Evolutionary conservation across 2,113 vertebrate species (phyloP), one percentile per base, ranked within the genome.

Genomic region (Caretta caretta): DNA sequence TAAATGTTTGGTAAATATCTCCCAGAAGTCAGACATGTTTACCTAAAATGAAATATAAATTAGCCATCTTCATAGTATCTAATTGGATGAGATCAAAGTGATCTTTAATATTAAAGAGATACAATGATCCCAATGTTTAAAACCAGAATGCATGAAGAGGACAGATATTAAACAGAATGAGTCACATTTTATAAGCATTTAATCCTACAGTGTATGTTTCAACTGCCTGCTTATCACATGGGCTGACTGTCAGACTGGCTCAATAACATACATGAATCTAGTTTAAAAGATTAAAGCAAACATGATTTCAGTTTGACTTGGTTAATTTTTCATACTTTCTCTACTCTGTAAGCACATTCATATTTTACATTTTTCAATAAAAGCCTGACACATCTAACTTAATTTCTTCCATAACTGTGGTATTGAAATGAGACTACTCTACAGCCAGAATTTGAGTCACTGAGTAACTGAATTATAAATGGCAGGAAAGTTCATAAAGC

Each of bases 351-450:
- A 72, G 42, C 57, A 92, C 57, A 90, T 54, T 54, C 92, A 96
- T 91, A 94, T 94, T 92, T 96, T 87, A 96, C 50, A 93, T 8
- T 2, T 95, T 93, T 93, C 92, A 93, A 2, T 91, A 88, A 81
- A 96, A 96, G 88, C 80, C 88, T 89, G 90, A 90, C 91, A 93
- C 75, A 17, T 87, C 89, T 95, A 84, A 95, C 90, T 95, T 96
- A 85, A 96, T 94, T 95, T 96, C 84, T 97, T 91, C 81, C 91
- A 87, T 94, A 83, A 79, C 89, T 93, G 56, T 65, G 72, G 81
- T 88, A 97, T 94, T 93, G 84, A 97, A 93, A 96, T 80, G 4
- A 96, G 46, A 53, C 53, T 75, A 83, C 75, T 94, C 53, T 83
- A 76, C 79, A 89, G 96, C 83, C 86, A 97, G 80, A 92, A 93